phyloP scores from a whole-genome alignment of 2,888 invertebrate species.

The Stenolophus ochropezus region DNA sequence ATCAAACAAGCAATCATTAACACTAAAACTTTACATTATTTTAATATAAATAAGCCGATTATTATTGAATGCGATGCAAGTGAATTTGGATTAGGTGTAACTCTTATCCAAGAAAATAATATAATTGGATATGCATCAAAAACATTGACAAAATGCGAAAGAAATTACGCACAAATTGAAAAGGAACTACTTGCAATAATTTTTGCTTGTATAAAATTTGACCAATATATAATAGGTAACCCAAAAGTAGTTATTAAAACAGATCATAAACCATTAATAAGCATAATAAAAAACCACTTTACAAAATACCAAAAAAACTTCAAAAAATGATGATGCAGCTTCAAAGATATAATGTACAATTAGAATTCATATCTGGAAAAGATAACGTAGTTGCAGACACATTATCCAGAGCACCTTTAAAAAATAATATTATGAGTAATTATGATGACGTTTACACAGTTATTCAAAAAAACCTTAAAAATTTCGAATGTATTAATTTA shows the following conservation, averaged over 20 bases:
- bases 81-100: too few species aligned
- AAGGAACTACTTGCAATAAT: too few species aligned
- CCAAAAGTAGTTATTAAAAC: conserved; percentile 53
- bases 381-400: background rate
- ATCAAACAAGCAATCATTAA: too few species aligned
- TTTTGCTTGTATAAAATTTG: too few species aligned
- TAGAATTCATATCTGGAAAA: conserved; percentile 24
- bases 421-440: background rate
- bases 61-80: too few species aligned
- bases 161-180: too few species aligned
- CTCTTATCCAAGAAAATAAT: too few species aligned
- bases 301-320: conserved; percentile 6
- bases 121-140: too few species aligned
- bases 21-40: too few species aligned
- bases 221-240: conserved; percentile 62
- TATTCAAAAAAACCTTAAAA: background rate
- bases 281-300: conserved; percentile 45
- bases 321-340: conserved; percentile 55
- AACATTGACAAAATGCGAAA: too few species aligned
- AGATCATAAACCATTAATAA: conserved; percentile 61
- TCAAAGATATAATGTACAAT: conserved; percentile 50
- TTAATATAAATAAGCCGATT: too few species aligned
- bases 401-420: conserved; percentile 1
- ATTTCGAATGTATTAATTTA: background rate
- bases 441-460: background rate